Evolutionary conservation across 2,113 vertebrate species (phyloP).

Genomic region (Corapipo altera): DNA sequence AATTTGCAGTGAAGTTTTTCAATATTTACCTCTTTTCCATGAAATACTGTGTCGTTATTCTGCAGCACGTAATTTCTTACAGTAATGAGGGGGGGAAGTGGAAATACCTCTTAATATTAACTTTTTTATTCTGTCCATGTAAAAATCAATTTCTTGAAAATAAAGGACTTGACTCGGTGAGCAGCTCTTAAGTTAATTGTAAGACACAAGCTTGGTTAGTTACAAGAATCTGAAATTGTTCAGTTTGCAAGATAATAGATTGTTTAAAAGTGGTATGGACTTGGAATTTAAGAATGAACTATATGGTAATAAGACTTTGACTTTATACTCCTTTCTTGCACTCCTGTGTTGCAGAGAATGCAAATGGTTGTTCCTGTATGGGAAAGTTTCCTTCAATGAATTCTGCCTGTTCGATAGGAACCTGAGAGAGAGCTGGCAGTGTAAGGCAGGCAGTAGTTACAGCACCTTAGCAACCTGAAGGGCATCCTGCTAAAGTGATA

Average conservation of each 20-base stretch:
- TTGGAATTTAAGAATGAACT: neutral
- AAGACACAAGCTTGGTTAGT: neutral
- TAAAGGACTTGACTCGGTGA: neutral
- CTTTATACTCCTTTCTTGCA: neutral
- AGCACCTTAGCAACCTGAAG: neutral
- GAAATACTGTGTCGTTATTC: neutral
- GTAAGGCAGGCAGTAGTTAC: neutral
- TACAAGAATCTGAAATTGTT: neutral
- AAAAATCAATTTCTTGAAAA: neutral
- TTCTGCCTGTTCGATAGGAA: neutral
- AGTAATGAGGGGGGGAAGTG: neutral
- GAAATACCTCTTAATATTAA: neutral
- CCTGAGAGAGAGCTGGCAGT: neutral
- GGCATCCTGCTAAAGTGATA: neutral
- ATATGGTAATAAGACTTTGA: neutral
- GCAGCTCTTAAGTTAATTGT: neutral
- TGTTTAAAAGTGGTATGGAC: neutral
- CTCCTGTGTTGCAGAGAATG: neutral
- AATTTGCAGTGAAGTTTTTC: neutral
- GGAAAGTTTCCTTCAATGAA: neutral
- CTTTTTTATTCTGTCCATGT: neutral
- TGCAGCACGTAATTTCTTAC: neutral
- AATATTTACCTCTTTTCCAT: neutral
- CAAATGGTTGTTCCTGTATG: neutral
- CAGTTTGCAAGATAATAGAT: neutral